A percentile compares a stretch with the other conserved stretches of the same genome.
Evolutionary conservation across 2,797 vertebrate genomes (phyloP).

Genomic region (Glyptemys insculpta): DNA sequence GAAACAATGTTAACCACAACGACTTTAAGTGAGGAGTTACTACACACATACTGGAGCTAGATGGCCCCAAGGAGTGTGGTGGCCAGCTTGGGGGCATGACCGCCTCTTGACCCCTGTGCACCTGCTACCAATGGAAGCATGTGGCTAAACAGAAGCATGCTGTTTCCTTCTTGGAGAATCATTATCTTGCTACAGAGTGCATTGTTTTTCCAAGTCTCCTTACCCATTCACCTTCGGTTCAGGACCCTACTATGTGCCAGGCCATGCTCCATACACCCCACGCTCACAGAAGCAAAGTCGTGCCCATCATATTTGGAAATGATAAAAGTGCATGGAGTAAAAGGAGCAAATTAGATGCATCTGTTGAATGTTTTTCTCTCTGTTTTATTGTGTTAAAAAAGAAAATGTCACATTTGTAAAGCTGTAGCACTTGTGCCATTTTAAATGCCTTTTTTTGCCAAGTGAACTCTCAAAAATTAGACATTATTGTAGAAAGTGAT

Average conservation of each 20-base stretch:
- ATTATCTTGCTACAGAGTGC: background rate
- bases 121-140: fast-evolving
- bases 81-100: background rate
- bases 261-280: background rate
- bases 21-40: too few species aligned
- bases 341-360: constrained; percentile 73
- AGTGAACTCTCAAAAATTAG: constrained; percentile 78
- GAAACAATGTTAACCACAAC: too few species aligned
- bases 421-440: constrained; percentile 61
- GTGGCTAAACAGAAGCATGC: fast-evolving
- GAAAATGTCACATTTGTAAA: constrained; percentile 62
- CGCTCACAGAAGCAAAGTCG: background rate
- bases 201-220: background rate
- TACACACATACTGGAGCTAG: background rate
- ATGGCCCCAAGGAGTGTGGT: background rate
- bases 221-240: background rate
- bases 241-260: background rate
- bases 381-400: constrained; percentile 58
- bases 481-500: constrained; percentile 73
- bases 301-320: constrained; percentile 39
- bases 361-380: constrained; percentile 67
- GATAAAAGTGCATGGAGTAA: constrained; percentile 5
- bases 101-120: background rate
- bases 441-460: constrained; percentile 71
- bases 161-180: background rate